phyloP scores from a whole-genome alignment of 2,113 vertebrate genomes.

The Pluvianellus socialis region DNA sequence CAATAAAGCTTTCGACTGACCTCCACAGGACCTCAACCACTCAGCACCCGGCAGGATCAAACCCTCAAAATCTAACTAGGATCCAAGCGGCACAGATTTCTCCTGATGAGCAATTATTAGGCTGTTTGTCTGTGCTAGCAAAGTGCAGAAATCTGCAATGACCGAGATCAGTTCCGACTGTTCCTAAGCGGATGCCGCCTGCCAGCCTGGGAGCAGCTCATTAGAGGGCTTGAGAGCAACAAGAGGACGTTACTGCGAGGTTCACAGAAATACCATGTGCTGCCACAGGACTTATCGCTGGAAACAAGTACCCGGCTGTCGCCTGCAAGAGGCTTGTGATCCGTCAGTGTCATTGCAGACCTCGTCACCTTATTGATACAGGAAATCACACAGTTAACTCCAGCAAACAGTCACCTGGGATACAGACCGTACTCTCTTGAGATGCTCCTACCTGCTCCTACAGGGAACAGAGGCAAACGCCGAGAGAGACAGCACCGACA shows the following conservation, averaged over 20 bases:
- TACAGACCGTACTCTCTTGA: not conserved
- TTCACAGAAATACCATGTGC: not conserved
- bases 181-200: not conserved
- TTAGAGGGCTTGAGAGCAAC: not conserved
- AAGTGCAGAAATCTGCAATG: not conserved
- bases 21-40: not conserved
- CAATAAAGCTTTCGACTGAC: not conserved
- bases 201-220: not conserved
- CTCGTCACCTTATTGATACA: not conserved
- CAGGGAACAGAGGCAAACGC: not conserved
- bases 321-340: not conserved
- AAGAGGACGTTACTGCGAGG: not conserved
- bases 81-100: not conserved
- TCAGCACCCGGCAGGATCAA: not conserved
- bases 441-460: not conserved
- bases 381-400: not conserved
- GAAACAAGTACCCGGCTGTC: not conserved
- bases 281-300: not conserved
- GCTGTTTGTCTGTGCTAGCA: not conserved
- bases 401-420: not conserved
- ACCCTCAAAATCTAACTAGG: not conserved
- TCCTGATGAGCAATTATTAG: not conserved
- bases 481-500: not conserved
- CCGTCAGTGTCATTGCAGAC: not conserved
- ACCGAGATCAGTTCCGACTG: not conserved